Base-by-base conservation (phyloP, 2,113 vertebrate genomes). In the Myotis lucifugus region DNA sequence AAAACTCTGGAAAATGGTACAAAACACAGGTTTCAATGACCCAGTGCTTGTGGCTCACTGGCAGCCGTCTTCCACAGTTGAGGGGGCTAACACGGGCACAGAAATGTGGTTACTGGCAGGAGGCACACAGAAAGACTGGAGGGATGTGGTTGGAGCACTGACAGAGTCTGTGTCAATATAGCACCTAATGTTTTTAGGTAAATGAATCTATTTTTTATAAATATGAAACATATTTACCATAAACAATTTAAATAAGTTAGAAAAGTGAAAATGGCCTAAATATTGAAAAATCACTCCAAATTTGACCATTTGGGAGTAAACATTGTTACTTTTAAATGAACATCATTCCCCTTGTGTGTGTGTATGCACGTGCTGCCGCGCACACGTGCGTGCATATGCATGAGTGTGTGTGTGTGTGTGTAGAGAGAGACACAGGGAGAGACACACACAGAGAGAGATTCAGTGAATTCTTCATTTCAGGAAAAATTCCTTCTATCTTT, bases 41-140 rank as follows among this genome's bases (percentile, higher is more conserved):
- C 14, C 46, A n/a, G 34, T 1, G 67, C 29, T 17, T 17, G 32
- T 46, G 27, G 19, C 8, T 50, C 59, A 37, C 4, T 37, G 17
- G 13, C 0, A 13, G 7, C 3, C 0, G 14, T 23, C n/a, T 64
- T 29, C 70, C 29, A 50, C 0, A 5, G 48, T 3, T 61, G 18
- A 52, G 25, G 4, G 2, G 17, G 29, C 23, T 11, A 70, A 18
- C 6, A 8, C 7, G 73, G 25, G 13, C n/a, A 32, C 4, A 46
- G 37, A 59, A 32, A 40, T 0, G 15, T 40, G 72, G 54, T 56
- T 2, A 56, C 4, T 32, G 92, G 21, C 7, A 59, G 17, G 4
- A 8, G 7, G 23, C 3, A 34, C 23, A 54, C 8, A 18, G 69
- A 9, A 32, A 4, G 7, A 21, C 3, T 66, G n/a, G 67, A 74